Percentiles rank a stretch among this genome's conserved stretches.
These are phyloP conservation scores for Taeniopygia guttata DNA, from an alignment of 2,797 vertebrate genomes.

Conservation along the genomic window DNA sequence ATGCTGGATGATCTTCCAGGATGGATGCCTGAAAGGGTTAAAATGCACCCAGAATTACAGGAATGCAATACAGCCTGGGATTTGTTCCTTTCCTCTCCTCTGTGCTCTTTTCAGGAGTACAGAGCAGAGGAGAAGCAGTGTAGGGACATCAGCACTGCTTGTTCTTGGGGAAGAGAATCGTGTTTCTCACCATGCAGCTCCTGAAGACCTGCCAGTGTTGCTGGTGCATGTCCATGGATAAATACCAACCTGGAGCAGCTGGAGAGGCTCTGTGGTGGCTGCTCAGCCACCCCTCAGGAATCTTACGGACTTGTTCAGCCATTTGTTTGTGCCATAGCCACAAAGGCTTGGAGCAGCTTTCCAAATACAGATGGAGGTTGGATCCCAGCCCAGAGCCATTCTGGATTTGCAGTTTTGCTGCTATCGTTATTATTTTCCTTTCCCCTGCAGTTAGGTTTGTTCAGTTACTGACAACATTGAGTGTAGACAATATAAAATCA, in stretches of 20 bases:
- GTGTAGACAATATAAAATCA: background rate
- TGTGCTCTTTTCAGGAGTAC: background rate
- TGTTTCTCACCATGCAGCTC: background rate
- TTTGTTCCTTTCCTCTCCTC: background rate
- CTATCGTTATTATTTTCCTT: background rate
- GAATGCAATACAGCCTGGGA: background rate
- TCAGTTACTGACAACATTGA: background rate
- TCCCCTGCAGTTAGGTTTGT: background rate
- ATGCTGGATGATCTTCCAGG: background rate
- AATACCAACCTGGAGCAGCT: background rate
- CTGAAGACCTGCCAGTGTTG: background rate
- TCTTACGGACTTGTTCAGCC: background rate
- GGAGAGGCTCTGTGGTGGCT: background rate
- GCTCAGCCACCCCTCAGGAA: background rate
- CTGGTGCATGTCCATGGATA: background rate
- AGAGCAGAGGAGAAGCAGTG: background rate
- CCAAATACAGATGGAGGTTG: slow-evolving; percentile 28
- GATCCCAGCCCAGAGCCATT: slow-evolving; percentile 47
- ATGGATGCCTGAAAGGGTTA: background rate
- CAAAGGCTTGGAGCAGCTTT: background rate
- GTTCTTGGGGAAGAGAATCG: background rate
- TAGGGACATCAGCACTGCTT: background rate
- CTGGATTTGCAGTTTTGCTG: background rate
- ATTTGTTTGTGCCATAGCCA: background rate
- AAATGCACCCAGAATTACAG: background rate